Conservation (phyloP, 2,113 vertebrate species). For the Oreotrochilus melanogaster region DNA sequence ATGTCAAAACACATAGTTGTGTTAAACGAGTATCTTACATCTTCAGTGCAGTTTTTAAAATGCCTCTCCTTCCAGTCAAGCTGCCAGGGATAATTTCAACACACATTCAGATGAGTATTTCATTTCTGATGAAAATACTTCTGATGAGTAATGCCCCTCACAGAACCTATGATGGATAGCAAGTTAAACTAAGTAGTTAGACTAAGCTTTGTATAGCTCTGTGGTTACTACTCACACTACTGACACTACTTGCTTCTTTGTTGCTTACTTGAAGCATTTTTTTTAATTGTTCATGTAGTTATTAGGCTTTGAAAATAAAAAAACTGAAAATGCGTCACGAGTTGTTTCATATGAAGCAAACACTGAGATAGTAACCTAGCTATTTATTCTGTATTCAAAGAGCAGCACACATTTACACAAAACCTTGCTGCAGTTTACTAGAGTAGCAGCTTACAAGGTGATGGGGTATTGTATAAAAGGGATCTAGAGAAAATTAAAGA, state of each 20-base stretch:
- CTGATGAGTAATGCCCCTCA: neutral
- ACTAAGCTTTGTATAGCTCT: neutral
- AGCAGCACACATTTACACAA: neutral
- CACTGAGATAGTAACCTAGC: neutral
- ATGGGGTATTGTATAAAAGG: neutral
- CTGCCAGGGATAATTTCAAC: slow-evolving; percentile 2
- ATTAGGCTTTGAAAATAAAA: neutral
- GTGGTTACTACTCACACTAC: neutral
- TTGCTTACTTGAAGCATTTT: neutral
- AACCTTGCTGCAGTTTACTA: neutral
- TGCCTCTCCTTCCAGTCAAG: neutral
- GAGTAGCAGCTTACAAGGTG: neutral
- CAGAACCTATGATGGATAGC: neutral
- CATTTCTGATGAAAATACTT: neutral
- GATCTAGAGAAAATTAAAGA: neutral
- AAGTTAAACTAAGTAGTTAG: neutral
- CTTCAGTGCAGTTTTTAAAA: neutral
- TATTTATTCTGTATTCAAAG: neutral
- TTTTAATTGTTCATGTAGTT: neutral
- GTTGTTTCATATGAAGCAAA: neutral
- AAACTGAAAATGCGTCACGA: neutral
- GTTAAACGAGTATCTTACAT: neutral
- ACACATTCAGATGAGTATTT: neutral
- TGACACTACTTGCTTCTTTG: neutral
- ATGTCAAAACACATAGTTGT: slow-evolving; percentile 6